Base-by-base conservation (phyloP, 92 coral and sea anemone species). In the Hydrozoanthus gracilis region DNA sequence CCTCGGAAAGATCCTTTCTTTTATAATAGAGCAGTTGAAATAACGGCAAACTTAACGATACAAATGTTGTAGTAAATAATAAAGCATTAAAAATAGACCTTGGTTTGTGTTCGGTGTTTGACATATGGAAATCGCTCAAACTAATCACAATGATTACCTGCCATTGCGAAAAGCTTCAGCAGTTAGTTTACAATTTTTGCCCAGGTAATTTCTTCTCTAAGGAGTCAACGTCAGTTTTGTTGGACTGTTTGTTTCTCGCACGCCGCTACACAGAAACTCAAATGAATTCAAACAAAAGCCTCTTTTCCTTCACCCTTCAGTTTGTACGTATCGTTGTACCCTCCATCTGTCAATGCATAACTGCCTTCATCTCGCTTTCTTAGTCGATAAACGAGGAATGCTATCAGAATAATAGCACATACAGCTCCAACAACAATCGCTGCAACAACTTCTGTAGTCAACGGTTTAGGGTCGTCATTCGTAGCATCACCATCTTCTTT, bases 351-450 rank as follows among this genome's bases (percentile, higher is more conserved):
- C 16, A 96, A 77, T 8, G 91, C 90, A 83, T 96, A 96, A 75
- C 98, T 95, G 46, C 99, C 99, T 88, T 96, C 99, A 75, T 96
- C 99, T 86, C 95, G 77, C 62, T 96, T 96, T 82, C 98, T 92
- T 82, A 96, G 84, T 12, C 99, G 96, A 88, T 96, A 96, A 44
- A 96, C 98, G 6, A 96, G 91, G 94, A 96, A 96, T 7, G 98
- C 99, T 14, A 96, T 96, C 74, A 96, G 83, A 46, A 96, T 92
- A 8, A 96, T 91, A 0, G 99, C 99, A 73, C 98, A 95, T 9
- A 96, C 92, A n/a, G 98, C 99, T 55, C 99, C 98, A 60, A 93
- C 99, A 51, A 95, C 95, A 51, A 96, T 98, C 9, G 98, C 99
- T 11, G 98, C 98, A 35, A 93, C 92, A 5, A 96, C 99, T 91